phyloP scores from a whole-genome alignment of 2,113 vertebrate species.

The Rhynchomys soricoides region DNA sequence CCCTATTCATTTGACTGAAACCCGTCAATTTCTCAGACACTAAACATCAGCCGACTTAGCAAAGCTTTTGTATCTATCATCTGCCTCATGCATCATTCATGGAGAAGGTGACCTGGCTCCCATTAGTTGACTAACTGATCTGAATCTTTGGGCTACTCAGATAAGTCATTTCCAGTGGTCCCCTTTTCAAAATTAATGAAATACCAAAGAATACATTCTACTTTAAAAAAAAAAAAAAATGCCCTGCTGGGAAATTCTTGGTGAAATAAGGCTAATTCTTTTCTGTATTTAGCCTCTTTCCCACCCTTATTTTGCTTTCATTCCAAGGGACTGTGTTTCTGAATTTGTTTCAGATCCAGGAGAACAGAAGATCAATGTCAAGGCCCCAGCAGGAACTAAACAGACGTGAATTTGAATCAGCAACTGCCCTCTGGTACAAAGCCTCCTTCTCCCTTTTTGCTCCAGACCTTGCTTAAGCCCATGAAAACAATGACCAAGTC shows the following conservation, averaged over 20 bases:
- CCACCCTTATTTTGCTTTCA: constrained; percentile 70
- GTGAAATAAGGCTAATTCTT: constrained; percentile 70
- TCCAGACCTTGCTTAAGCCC: constrained; percentile 64
- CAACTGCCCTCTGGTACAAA: constrained; percentile 65
- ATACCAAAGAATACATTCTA: constrained; percentile 71
- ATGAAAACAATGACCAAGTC: constrained; percentile 62
- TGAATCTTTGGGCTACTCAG: constrained; percentile 77
- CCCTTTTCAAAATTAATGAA: constrained; percentile 76
- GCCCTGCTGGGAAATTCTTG: constrained; percentile 66
- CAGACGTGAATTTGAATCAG: constrained; percentile 70
- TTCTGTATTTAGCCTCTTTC: constrained; percentile 61
- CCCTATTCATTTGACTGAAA: constrained; percentile 70
- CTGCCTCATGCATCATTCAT: constrained; percentile 79
- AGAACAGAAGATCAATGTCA: constrained; percentile 73
- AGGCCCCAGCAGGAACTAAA: constrained; percentile 65
- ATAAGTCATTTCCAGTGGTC: constrained; percentile 74
- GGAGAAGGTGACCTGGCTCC: constrained; percentile 76
- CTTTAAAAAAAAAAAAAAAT: constrained; percentile 75
- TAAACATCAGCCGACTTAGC: constrained; percentile 67
- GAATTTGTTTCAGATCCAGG: constrained; percentile 69
- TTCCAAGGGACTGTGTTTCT: constrained; percentile 68
- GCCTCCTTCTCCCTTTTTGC: constrained; percentile 65
- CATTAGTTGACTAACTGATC: constrained; percentile 80
- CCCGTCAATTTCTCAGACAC: constrained; percentile 73
- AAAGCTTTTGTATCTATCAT: constrained; percentile 73